Conservation (phyloP, 2,113 vertebrate species). For the Sclerurus mexicanus region DNA sequence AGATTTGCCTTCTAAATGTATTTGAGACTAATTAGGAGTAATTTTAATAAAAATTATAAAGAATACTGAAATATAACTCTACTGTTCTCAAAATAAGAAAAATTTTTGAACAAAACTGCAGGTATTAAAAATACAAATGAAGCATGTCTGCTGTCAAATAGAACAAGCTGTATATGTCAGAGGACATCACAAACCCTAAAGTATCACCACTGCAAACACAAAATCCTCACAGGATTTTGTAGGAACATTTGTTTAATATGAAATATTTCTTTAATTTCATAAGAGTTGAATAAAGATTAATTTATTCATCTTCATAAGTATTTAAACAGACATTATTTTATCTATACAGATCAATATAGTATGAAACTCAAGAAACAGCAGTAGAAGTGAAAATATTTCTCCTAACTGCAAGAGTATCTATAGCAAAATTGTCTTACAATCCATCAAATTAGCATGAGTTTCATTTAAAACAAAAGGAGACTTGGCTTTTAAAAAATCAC, state of each 20-base stretch:
- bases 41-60: not conserved
- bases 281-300: not conserved
- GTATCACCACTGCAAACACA: not conserved
- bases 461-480: not conserved
- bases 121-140: not conserved
- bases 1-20: not conserved
- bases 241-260: not conserved
- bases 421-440: not conserved
- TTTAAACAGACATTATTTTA: not conserved
- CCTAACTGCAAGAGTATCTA: not conserved
- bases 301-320: not conserved
- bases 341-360: not conserved
- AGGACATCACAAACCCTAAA: not conserved
- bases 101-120: not conserved
- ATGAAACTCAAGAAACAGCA: not conserved
- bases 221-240: not conserved
- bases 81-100: not conserved
- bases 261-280: not conserved
- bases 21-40: not conserved
- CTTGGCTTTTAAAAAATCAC: not conserved
- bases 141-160: not conserved
- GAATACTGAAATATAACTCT: not conserved
- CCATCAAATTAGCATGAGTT: not conserved
- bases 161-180: not conserved
- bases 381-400: not conserved